Conservation (phyloP, 1,140 invertebrate genomes). For the Pseudachorutes palmiensis region DNA sequence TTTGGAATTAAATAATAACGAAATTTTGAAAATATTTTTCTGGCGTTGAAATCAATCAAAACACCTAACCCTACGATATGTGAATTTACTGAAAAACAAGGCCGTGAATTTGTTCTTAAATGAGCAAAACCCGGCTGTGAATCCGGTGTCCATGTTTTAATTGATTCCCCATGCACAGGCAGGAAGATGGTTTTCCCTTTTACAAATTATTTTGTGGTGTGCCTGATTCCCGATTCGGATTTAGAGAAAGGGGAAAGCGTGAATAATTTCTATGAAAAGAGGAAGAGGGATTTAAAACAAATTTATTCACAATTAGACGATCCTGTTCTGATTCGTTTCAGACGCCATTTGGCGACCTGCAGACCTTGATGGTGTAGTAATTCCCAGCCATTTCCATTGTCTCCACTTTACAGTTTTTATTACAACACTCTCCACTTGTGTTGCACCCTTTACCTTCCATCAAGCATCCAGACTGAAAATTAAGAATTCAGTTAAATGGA, state of each 20-base stretch:
- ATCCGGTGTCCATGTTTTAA: neutral
- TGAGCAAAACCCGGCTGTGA: too few relatives aligned
- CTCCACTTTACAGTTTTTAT: neutral
- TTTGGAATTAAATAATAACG: too few relatives aligned
- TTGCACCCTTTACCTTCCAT: neutral
- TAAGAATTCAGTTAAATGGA: neutral
- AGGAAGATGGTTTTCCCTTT: neutral
- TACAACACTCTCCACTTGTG: conserved; percentile 1
- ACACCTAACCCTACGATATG: too few relatives aligned
- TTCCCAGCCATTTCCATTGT: neutral
- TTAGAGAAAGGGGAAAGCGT: neutral
- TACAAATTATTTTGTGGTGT: too few relatives aligned
- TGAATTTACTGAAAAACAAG: too few relatives aligned
- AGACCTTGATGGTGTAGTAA: neutral
- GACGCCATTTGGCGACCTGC: neutral
- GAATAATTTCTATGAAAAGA: neutral
- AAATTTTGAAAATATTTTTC: too few relatives aligned
- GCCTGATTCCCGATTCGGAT: neutral
- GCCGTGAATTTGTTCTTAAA: too few relatives aligned
- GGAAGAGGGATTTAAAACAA: neutral
- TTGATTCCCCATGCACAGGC: neutral
- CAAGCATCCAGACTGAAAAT: neutral
- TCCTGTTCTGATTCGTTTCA: neutral
- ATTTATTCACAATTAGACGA: neutral
- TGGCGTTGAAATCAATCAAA: too few relatives aligned